Conservation (phyloP, 1,140 invertebrate genomes). For the Drosophila orosa region DNA sequence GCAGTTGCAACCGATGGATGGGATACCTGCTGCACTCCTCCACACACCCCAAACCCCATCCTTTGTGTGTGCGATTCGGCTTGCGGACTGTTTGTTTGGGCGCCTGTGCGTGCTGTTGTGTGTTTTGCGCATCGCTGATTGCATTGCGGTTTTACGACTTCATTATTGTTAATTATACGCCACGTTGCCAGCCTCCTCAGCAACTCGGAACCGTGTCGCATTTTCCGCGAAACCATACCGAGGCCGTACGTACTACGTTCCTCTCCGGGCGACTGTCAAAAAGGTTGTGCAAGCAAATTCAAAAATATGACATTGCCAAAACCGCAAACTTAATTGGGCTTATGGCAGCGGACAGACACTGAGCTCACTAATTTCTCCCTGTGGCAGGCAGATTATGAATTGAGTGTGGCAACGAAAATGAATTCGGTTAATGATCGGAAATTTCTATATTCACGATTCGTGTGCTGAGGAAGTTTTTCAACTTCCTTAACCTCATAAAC, state of each 20-base stretch:
- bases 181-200: slow-evolving; percentile 43
- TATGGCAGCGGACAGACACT: slow-evolving; percentile 23
- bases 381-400: slow-evolving; percentile 27
- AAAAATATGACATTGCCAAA: slow-evolving; percentile 40
- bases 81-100: slow-evolving; percentile 52
- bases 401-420: slow-evolving; percentile 5
- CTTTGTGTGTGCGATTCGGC: slow-evolving; percentile 53
- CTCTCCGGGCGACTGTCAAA: slow-evolving; percentile 55
- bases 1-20: slow-evolving; percentile 5
- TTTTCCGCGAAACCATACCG: background rate
- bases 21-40: background rate
- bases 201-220: slow-evolving; percentile 7
- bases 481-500: too few relatives aligned
- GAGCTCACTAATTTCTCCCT: slow-evolving; percentile 27
- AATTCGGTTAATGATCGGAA: slow-evolving; percentile 4
- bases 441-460: background rate
- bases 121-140: slow-evolving; percentile 82
- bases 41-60: background rate
- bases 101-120: slow-evolving; percentile 42
- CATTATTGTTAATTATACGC: slow-evolving; percentile 82
- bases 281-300: slow-evolving; percentile 39
- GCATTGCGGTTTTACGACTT: slow-evolving; percentile 82
- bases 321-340: slow-evolving; percentile 42
- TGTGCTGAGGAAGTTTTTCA: too few relatives aligned
- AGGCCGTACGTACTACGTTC: too few relatives aligned